Percentiles rank a stretch among this genome's conserved stretches.
Evolutionary conservation across 2,113 vertebrate genomes (phyloP).

Genomic region (Leuciscus idus): DNA sequence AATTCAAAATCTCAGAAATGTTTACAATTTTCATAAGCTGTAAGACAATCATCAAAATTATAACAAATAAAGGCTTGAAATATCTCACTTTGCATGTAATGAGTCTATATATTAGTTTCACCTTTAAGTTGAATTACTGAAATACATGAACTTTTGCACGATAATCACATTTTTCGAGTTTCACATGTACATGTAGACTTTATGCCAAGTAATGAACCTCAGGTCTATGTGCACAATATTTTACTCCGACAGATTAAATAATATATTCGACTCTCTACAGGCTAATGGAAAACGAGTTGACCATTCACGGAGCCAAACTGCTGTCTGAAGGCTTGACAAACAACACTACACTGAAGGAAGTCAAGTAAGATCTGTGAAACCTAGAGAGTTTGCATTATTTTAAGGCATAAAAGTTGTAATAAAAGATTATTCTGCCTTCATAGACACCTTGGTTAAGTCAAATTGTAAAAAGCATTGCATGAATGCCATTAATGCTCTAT

Average conservation of each 20-base stretch:
- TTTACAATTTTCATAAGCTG: too few species aligned
- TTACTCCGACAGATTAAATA: background rate
- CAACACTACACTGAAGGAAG: conserved; percentile 72
- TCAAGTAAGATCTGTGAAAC: conserved; percentile 68
- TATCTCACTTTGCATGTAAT: too few species aligned
- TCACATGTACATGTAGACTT: too few species aligned
- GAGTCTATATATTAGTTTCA: too few species aligned
- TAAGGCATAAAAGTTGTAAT: background rate
- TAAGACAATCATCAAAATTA: too few species aligned
- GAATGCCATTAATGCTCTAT: background rate
- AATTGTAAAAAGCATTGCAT: background rate
- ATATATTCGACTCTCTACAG: conserved; percentile 56
- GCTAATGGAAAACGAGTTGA: conserved; percentile 74
- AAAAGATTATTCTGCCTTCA: background rate
- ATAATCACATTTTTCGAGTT: too few species aligned
- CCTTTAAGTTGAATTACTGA: too few species aligned
- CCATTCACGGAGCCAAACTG: conserved; percentile 60
- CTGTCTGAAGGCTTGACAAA: conserved; percentile 64
- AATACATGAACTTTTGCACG: too few species aligned
- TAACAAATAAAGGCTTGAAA: too few species aligned
- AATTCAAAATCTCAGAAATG: too few species aligned
- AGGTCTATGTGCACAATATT: background rate
- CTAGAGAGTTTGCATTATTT: background rate
- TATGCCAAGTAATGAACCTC: background rate
- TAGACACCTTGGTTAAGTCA: background rate